phyloP scores from a whole-genome alignment of 2,113 vertebrate genomes.

The Gambusia affinis region DNA sequence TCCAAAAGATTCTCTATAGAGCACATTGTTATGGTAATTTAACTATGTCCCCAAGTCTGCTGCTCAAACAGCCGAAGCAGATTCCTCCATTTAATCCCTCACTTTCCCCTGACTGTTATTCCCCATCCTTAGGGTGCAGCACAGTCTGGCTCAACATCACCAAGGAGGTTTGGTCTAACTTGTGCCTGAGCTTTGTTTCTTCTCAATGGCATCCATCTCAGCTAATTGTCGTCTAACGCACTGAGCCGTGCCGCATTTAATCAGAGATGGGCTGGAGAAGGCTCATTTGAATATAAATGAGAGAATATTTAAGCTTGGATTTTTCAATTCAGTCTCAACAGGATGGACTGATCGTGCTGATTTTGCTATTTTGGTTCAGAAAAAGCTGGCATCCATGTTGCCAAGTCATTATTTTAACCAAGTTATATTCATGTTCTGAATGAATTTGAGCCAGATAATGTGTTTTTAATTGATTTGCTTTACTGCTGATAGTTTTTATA shows the following conservation, averaged over 20 bases:
- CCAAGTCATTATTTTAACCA: not conserved
- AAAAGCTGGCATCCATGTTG: slow-evolving; percentile 1
- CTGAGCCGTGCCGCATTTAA: slow-evolving; percentile 47
- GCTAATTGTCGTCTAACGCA: slow-evolving; percentile 16
- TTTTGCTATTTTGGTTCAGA: slow-evolving; percentile 5
- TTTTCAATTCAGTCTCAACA: slow-evolving; percentile 10
- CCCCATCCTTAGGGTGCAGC: slow-evolving; percentile 4
- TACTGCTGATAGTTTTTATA: not conserved
- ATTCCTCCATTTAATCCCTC: slow-evolving; percentile 61
- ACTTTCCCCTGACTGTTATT: slow-evolving; percentile 16
- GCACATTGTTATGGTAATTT: slow-evolving; percentile 64
- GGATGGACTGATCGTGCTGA: slow-evolving; percentile 11
- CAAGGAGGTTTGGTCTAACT: slow-evolving; percentile 37
- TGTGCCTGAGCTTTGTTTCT: slow-evolving; percentile 42
- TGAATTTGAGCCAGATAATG: not conserved
- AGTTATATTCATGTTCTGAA: not conserved
- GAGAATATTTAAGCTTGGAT: slow-evolving; percentile 33
- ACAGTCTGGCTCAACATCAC: slow-evolving; percentile 29
- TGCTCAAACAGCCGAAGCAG: slow-evolving; percentile 58
- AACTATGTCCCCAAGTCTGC: slow-evolving; percentile 35
- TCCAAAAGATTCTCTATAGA: slow-evolving; percentile 35
- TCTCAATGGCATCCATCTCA: slow-evolving; percentile 37
- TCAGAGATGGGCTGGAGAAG: slow-evolving; percentile 44
- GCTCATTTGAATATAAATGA: slow-evolving; percentile 71
- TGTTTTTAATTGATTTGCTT: not conserved